phyloP scores from a whole-genome alignment of 2,113 vertebrate genomes.

The Crotalus tigris region DNA sequence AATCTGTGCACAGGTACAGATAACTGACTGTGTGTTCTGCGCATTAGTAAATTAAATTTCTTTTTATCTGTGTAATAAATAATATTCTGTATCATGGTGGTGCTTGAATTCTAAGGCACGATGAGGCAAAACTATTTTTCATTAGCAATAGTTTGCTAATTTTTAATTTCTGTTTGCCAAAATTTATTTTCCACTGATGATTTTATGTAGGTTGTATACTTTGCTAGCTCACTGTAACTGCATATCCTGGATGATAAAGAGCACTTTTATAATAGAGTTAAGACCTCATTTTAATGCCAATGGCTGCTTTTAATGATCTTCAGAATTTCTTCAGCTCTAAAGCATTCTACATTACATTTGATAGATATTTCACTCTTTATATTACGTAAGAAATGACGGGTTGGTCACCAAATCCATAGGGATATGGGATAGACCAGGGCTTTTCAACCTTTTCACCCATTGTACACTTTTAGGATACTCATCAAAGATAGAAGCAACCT shows the following conservation, averaged over 20 bases:
- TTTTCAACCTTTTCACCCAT: no score
- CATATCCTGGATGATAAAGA: not conserved
- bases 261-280: not conserved
- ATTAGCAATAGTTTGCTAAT: accelerated
- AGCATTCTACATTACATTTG: conserved; percentile 25
- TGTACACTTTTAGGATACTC: no score
- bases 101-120: not conserved
- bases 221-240: not conserved
- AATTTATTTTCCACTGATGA: conserved; percentile 11
- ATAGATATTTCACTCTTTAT: conserved; percentile 4
- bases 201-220: not conserved
- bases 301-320: conserved; percentile 5
- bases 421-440: not conserved
- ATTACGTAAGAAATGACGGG: conserved; percentile 17
- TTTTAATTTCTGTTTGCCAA: conserved; percentile 13
- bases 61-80: not conserved
- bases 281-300: not conserved
- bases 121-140: not conserved
- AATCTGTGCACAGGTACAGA: not conserved
- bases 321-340: conserved; percentile 28
- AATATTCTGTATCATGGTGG: not conserved
- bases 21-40: not conserved
- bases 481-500: no score
- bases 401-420: conserved; percentile 16
- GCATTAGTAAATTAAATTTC: not conserved